Percentiles rank a stretch among this genome's conserved stretches.
Conservation (phyloP, 2,113 vertebrate genomes). For the Porphyrio hochstetteri region DNA sequence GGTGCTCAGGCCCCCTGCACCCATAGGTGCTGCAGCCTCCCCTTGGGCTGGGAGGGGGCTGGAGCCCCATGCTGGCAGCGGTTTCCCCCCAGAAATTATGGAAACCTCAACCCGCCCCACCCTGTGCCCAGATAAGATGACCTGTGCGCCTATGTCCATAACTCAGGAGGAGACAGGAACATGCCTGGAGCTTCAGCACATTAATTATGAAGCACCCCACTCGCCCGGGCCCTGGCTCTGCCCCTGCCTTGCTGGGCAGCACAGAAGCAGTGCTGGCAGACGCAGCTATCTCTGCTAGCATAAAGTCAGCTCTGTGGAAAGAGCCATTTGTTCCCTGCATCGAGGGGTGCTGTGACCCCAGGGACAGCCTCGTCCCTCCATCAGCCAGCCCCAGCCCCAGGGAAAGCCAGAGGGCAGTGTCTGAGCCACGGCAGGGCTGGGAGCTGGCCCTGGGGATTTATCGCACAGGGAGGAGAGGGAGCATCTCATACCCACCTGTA, state of each 20-base stretch:
- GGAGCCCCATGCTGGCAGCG: accelerated
- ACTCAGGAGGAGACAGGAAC: neutral
- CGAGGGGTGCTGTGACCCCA: neutral
- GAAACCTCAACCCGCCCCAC: accelerated
- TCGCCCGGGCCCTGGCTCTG: neutral
- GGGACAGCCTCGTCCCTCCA: accelerated
- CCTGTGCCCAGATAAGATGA: neutral
- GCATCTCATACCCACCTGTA: accelerated
- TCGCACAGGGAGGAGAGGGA: too few relatives aligned
- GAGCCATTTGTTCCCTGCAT: neutral
- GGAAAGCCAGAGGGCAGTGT: neutral
- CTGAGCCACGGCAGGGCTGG: neutral
- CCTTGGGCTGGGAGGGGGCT: neutral
- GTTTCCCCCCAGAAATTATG: neutral
- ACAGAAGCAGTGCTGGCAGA: accelerated
- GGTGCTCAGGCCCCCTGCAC: neutral
- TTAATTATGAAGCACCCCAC: neutral
- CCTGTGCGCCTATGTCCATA: neutral
- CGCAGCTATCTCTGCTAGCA: neutral
- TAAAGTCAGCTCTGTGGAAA: neutral
- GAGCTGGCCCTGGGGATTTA: neutral
- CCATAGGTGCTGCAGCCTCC: accelerated
- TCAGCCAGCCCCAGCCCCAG: neutral
- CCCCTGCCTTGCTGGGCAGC: neutral
- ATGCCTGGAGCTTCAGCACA: neutral